Evolutionary conservation across 2,797 vertebrate genomes (phyloP), one percentile per base, ranked within the genome.

Genomic region (Sebastes matsubarae): DNA sequence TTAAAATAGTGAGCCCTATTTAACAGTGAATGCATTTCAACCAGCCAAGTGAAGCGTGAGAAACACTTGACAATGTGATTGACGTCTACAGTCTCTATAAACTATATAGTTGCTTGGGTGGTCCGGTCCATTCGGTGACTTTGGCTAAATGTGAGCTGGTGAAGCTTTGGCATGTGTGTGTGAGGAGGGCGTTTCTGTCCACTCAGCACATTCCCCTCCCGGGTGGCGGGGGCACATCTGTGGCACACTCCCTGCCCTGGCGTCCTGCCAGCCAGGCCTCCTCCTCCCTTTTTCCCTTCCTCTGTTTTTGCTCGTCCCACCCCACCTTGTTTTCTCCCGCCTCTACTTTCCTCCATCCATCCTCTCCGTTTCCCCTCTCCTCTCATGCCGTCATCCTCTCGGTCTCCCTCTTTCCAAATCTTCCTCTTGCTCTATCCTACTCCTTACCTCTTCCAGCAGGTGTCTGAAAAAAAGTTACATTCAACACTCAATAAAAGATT

Each of bases 161-260:
- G 78, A 22, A 58, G 24, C 12, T 20, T 18, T 1, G 25, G 60
- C 0, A 18, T 24, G 72, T 59, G 38, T 61, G 22, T 78, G 75
- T n/a, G 68, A 42, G 30, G 30, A 63, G 75, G 78, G 81, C 10
- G 68, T 87, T 91, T 69, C 79, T 77, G 80, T 81, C 66, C 78
- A 93, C 86, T 94, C 92, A 93, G 91, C 93, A 93, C 77, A 92
- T 91, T 88, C 77, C 75, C 83, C 65, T 63, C 57, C 11, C 6
- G 29, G 83, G 32, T 77, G 77, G 68, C 27, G 32, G 82, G 77
- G 87, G 79, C 91, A 94, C 89, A 95, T 94, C 89, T 94, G 93
- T 90, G 90, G 77, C 85, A 84, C 82, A 85, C 84, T 82, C 82
- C 81, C 82, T 87, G 75, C 77, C 76, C 85, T 87, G 87, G 91